A percentile compares a stretch with the other conserved stretches of the same genome.
phyloP scores from a whole-genome alignment of 2,113 vertebrate genomes.

The Phyllostomus discolor region DNA sequence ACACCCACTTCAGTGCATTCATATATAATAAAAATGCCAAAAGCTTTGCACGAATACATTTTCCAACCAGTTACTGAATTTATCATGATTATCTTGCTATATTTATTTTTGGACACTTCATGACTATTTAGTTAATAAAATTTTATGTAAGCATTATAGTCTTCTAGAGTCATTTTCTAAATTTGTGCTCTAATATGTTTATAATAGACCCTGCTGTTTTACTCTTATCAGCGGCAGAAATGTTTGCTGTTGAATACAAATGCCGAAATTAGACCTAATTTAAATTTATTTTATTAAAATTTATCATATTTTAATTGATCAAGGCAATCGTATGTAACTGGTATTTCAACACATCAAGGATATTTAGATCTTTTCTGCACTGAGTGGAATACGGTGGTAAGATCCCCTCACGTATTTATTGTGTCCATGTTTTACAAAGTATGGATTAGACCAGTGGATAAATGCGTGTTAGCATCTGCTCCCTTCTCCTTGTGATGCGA shows the following conservation, averaged over 20 bases:
- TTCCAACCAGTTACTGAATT: neutral
- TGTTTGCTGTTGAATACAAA: neutral
- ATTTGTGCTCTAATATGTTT: neutral
- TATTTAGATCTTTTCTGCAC: neutral
- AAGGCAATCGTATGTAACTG: neutral
- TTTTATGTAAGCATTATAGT: neutral
- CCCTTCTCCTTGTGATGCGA: neutral
- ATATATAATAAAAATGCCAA: conserved; percentile 29
- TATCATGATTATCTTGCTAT: neutral
- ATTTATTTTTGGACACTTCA: neutral
- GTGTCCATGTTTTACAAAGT: neutral
- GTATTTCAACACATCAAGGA: neutral
- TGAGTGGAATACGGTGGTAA: neutral
- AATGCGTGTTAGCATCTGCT: neutral
- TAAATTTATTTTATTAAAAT: neutral
- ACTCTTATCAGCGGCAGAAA: neutral
- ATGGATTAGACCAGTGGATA: fast-evolving
- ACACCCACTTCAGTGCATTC: neutral
- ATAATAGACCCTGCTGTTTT: neutral
- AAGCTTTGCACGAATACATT: neutral
- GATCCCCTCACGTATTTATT: neutral
- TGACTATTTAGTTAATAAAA: neutral
- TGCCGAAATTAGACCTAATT: neutral
- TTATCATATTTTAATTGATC: neutral
- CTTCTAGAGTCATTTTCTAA: neutral